phyloP scores from a whole-genome alignment of 2,888 invertebrate genomes.

The Drosophila cracens region DNA sequence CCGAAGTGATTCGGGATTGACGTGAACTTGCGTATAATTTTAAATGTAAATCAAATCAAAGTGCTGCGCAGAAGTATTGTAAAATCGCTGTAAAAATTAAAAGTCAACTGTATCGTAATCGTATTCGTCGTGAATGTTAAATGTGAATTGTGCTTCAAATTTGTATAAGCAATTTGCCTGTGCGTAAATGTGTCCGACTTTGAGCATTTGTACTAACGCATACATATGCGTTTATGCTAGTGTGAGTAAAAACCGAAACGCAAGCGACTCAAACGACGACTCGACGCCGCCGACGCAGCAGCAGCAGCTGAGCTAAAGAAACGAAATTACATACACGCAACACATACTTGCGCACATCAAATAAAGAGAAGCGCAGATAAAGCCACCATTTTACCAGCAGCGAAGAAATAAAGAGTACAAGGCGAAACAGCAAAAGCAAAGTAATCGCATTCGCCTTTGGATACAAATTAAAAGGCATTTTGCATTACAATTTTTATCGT shows the following conservation, averaged over 20 bases:
- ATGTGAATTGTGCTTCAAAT: conserved; percentile 48
- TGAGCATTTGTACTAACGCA: conserved; percentile 42
- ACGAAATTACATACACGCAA: conserved; percentile 35
- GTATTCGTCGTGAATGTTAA: conserved; percentile 42
- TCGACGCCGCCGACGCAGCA: conserved; percentile 52
- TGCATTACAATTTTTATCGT: conserved; percentile 1
- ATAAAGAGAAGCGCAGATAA: conserved; percentile 59
- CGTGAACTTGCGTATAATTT: conserved; percentile 19
- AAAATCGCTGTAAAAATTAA: conserved; percentile 43
- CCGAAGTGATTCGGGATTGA: conserved; percentile 18
- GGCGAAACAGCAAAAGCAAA: conserved; percentile 27
- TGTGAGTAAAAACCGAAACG: conserved; percentile 60
- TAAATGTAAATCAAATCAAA: conserved; percentile 43
- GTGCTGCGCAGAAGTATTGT: conserved; percentile 23
- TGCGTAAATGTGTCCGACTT: conserved; percentile 48
- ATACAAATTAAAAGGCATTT: conserved; percentile 32
- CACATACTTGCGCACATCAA: conserved; percentile 28
- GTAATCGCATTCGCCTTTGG: conserved; percentile 33
- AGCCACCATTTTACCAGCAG: conserved; percentile 62
- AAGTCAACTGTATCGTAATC: conserved; percentile 50
- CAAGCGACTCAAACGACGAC: conserved; percentile 47
- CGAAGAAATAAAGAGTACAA: conserved; percentile 36
- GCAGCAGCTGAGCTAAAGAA: conserved; percentile 57
- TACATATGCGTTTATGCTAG: conserved; percentile 38
- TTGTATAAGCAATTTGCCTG: conserved; percentile 53